These are phyloP conservation scores for Protonemura montana DNA, from an alignment of 2,888 invertebrate genomes.

Conservation along the genomic window DNA sequence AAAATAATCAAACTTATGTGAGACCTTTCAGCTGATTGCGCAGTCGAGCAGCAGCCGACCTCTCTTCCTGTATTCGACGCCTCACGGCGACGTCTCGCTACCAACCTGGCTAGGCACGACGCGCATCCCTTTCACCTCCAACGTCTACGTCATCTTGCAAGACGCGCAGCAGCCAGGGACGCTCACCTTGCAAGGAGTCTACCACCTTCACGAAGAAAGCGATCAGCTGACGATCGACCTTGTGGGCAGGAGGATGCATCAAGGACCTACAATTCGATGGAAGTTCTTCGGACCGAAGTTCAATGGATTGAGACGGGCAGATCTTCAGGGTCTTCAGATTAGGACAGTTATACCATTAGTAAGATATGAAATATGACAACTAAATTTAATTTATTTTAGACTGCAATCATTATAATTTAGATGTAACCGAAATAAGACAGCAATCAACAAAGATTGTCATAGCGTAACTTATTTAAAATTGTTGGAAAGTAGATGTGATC, in stretches of 20 bases:
- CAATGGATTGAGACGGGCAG: background rate
- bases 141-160: slow-evolving; percentile 18
- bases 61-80: background rate
- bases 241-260: background rate
- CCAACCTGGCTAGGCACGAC: background rate
- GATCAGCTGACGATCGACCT: background rate
- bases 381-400: too few species aligned
- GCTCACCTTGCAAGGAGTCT: background rate
- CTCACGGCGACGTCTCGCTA: background rate
- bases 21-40: background rate
- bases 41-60: background rate
- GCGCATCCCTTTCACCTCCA: slow-evolving; percentile 2
- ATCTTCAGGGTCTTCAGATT: too few species aligned
- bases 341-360: too few species aligned
- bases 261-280: background rate
- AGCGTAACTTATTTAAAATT: too few species aligned
- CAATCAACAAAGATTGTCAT: too few species aligned
- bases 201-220: background rate
- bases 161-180: background rate
- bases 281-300: background rate
- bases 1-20: background rate
- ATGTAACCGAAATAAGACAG: too few species aligned
- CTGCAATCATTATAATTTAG: too few species aligned
- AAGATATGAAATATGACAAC: too few species aligned
- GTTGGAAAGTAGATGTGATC: too few species aligned